Conservation (phyloP, 2,113 vertebrate genomes). For the Hippoglossus stenolepis region DNA sequence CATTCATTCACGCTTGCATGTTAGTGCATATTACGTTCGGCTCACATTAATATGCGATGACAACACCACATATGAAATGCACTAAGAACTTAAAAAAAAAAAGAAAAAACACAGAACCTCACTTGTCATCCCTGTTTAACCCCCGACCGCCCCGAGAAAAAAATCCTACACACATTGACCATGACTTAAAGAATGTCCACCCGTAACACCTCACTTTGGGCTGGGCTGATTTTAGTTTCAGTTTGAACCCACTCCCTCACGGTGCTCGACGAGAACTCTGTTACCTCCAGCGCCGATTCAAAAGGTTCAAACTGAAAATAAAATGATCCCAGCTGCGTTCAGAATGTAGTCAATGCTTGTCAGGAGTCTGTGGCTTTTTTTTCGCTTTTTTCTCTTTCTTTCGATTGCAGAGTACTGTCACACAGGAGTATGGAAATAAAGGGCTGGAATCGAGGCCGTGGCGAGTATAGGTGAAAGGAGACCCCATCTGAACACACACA, state of each 20-base stretch:
- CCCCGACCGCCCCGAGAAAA: not conserved
- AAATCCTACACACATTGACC: constrained; percentile 51
- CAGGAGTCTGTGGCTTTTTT: constrained; percentile 42
- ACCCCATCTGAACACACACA: constrained; percentile 21
- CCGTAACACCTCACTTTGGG: constrained; percentile 62
- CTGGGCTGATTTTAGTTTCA: constrained; percentile 50
- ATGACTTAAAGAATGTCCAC: constrained; percentile 78
- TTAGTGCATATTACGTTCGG: constrained; percentile 35
- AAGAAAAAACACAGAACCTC: constrained; percentile 57
- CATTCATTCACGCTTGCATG: constrained; percentile 50
- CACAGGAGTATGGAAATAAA: constrained; percentile 38
- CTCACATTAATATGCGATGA: constrained; percentile 32
- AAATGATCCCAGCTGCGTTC: constrained; percentile 55
- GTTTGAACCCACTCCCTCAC: constrained; percentile 39
- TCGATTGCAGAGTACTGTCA: constrained; percentile 52
- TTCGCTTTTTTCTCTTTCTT: constrained; percentile 3
- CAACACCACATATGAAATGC: constrained; percentile 64
- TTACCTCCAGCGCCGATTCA: constrained; percentile 44
- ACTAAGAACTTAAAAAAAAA: constrained; percentile 54
- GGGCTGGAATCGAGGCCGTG: constrained; percentile 21
- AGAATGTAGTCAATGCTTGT: constrained; percentile 74
- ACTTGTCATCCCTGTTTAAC: constrained; percentile 29
- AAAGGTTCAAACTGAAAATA: constrained; percentile 57
- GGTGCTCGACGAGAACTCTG: constrained; percentile 32
- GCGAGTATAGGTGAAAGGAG: constrained; percentile 21